phyloP scores from a whole-genome alignment of 2,888 invertebrate species.

The Ichneumoninae sp. region DNA sequence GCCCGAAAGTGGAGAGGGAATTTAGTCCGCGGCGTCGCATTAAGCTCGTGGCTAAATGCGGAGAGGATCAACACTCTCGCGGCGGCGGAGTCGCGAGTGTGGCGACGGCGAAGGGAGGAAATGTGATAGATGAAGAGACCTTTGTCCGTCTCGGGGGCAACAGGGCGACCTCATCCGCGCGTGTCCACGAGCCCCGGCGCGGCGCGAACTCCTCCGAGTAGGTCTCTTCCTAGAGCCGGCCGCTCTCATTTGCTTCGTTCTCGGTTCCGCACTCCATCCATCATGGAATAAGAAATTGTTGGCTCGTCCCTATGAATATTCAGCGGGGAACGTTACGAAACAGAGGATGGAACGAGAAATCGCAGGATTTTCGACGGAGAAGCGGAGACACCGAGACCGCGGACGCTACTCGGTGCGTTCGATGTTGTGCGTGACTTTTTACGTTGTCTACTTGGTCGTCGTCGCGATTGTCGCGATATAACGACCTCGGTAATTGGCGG shows the following conservation, averaged over 20 bases:
- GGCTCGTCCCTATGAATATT: constrained; percentile 74
- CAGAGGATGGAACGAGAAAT: constrained; percentile 66
- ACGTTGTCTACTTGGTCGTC: background rate
- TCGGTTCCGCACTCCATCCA: constrained; percentile 71
- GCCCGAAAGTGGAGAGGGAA: constrained; percentile 32
- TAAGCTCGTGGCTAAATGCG: constrained; percentile 52
- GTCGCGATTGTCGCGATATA: background rate
- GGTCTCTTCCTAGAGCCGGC: constrained; percentile 61
- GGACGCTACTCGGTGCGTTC: constrained; percentile 2
- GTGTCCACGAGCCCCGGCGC: constrained; percentile 10
- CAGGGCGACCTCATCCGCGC: constrained; percentile 54
- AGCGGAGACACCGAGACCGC: constrained; percentile 22
- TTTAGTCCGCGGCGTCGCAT: constrained; percentile 57
- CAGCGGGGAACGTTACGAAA: constrained; percentile 66
- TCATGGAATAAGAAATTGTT: constrained; percentile 75
- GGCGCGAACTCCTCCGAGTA: constrained; percentile 62
- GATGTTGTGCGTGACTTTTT: constrained; percentile 15
- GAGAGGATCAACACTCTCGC: background rate
- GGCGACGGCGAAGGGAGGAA: constrained; percentile 61
- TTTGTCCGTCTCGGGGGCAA: constrained; percentile 58
- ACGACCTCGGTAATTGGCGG: background rate
- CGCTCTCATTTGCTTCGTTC: constrained; percentile 43
- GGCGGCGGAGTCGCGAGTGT: background rate
- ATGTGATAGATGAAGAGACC: constrained; percentile 72
- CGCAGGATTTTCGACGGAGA: constrained; percentile 32